phyloP scores from a whole-genome alignment of 2,888 invertebrate genomes.

The Girardia tigrina region DNA sequence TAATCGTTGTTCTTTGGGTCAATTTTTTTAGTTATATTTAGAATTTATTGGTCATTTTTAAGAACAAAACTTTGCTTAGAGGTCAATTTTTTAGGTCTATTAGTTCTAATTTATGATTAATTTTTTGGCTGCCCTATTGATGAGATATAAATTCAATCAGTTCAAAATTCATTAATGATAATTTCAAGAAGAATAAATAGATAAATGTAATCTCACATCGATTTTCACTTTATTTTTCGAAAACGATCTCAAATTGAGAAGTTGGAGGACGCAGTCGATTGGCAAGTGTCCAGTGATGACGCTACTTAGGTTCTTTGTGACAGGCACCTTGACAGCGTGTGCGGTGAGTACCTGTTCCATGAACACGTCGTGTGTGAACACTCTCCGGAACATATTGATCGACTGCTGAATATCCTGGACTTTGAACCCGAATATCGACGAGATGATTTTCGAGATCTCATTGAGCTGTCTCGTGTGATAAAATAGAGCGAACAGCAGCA shows the following conservation, averaged over 20 bases:
- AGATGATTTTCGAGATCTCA: conserved; percentile 81
- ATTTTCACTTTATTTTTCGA: conserved; percentile 35
- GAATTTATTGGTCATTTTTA: too few relatives aligned
- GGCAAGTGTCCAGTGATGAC: conserved; percentile 55
- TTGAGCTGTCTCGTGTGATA: conserved; percentile 84
- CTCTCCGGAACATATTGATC: conserved; percentile 43
- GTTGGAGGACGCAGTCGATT: conserved; percentile 34
- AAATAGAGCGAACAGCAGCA: conserved; percentile 83
- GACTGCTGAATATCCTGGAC: conserved; percentile 39
- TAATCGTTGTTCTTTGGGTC: too few relatives aligned
- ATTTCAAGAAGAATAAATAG: too few relatives aligned
- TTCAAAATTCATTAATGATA: too few relatives aligned
- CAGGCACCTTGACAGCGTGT: conserved; percentile 86
- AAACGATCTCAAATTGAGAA: conserved; percentile 34
- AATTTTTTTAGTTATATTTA: too few relatives aligned
- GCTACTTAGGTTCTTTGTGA: conserved; percentile 72
- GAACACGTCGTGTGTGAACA: conserved; percentile 88
- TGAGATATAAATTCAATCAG: not conserved
- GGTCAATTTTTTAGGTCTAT: too few relatives aligned
- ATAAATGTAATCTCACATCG: conserved; percentile 21
- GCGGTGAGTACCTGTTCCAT: conserved; percentile 72
- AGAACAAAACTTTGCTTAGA: too few relatives aligned
- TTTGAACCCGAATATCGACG: conserved; percentile 84
- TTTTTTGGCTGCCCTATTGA: too few relatives aligned
- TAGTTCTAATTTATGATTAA: too few relatives aligned